Evolutionary conservation across 2,113 vertebrate species (phyloP), one percentile per base, ranked within the genome.

Genomic region (Ramphastos sulfuratus): DNA sequence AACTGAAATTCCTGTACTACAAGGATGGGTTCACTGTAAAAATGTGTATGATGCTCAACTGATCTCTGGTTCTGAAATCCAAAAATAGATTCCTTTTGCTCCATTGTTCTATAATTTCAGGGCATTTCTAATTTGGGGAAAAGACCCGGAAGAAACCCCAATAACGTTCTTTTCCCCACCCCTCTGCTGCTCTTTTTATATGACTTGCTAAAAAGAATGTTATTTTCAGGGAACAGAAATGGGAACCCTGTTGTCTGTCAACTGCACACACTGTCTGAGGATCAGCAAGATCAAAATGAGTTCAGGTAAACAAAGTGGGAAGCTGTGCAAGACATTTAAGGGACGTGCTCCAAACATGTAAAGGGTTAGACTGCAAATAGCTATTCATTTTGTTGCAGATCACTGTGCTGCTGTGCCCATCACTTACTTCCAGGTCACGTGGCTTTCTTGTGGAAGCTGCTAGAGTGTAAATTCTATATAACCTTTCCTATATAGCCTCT

Each of bases 211-310:
- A 52, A 83, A 44, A 13, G 7, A 33, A 54, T 6, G 30, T 71
- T 63, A 28, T 90, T 85, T 82, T 66, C 55, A 55, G 18, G 20
- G 28, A 9, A 11, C 35, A 48, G 70, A 87, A 89, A 71, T 52
- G 50, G 42, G 91, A 16, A 76, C 39, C 8, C 87, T 78, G 28
- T 39, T 82, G 30, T 59, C n/a, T 88, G 17, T 15, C 33, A 46
- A 14, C 5, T 54, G 6, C 2, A 12, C 55, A 20, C 17, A 8
- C 0, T 0, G 0, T 5, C 31, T 82, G 52, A 21, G 58, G 35
- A 65, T 35, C 31, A 74, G 7, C 8, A 64, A 71, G 55, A 69
- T 74, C 48, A 24, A 33, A 15, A 72, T 58, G 30, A 63, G 33
- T 85, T 85, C 20, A 72, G 61, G 46, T 33, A 65, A 58, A 4